Conservation (phyloP, 2,888 invertebrate species). For the Tigriopus californicus region DNA sequence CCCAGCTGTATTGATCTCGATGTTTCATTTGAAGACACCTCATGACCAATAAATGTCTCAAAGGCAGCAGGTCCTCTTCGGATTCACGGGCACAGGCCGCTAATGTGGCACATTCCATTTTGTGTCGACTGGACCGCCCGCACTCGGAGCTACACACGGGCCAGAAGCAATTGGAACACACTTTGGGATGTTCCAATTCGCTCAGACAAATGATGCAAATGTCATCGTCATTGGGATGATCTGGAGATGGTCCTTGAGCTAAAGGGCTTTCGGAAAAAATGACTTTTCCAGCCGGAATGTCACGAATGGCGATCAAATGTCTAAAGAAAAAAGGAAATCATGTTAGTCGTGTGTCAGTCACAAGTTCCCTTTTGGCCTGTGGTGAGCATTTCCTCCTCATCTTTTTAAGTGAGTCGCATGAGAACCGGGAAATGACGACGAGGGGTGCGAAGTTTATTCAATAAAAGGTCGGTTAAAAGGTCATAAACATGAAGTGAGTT, state of each 20-base stretch:
- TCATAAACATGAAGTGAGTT: too few species aligned
- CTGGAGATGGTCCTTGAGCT: neutral
- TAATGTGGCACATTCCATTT: neutral
- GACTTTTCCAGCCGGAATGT: neutral
- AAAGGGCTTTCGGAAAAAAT: constrained; percentile 1
- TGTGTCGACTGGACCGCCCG: neutral
- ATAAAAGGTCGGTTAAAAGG: too few species aligned
- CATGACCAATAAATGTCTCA: neutral
- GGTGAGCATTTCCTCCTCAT: too few species aligned
- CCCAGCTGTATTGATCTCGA: neutral
- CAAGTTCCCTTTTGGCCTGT: neutral
- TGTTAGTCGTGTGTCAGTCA: neutral
- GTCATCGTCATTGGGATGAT: neutral
- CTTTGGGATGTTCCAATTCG: neutral
- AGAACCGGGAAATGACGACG: too few species aligned
- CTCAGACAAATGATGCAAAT: constrained; percentile 2
- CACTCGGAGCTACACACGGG: neutral
- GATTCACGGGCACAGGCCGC: neutral
- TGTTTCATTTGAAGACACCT: neutral
- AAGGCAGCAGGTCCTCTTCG: constrained; percentile 2
- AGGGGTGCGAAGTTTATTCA: too few species aligned
- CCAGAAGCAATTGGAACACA: constrained; percentile 4
- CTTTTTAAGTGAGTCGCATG: too few species aligned
- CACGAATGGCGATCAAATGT: neutral
- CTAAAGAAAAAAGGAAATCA: neutral